phyloP scores from a whole-genome alignment of 2,888 invertebrate species.

The Microchrysa polita region DNA sequence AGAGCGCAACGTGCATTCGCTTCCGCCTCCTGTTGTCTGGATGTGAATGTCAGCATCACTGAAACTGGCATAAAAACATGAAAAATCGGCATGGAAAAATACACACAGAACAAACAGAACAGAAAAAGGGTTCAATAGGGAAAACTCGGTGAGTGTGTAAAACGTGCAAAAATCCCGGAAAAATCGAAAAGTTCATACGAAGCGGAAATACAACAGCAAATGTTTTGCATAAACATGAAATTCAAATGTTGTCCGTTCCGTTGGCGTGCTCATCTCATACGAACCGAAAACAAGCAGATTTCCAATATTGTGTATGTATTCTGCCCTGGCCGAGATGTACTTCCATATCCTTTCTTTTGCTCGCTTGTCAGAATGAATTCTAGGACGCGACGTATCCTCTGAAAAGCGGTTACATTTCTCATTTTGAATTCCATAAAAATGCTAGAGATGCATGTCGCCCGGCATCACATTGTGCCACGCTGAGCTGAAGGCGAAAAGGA shows the following conservation, averaged over 20 bases:
- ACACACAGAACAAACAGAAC: neutral
- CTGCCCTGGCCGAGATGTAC: neutral
- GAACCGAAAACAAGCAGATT: slow-evolving; percentile 7
- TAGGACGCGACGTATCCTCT: neutral
- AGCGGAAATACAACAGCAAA: slow-evolving; percentile 53
- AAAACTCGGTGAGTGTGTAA: neutral
- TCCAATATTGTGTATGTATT: slow-evolving; percentile 10
- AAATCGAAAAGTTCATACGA: slow-evolving; percentile 51
- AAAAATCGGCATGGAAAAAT: neutral
- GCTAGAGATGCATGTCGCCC: neutral
- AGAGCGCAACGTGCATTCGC: neutral
- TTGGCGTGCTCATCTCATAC: neutral
- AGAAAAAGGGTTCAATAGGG: neutral
- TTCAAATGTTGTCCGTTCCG: slow-evolving; percentile 37
- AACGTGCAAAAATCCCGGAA: slow-evolving; percentile 27
- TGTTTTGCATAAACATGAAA: slow-evolving; percentile 47
- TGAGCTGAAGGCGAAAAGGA: too few relatives aligned
- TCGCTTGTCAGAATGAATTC: neutral
- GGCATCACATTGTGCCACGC: neutral
- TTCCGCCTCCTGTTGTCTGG: neutral
- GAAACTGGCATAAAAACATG: neutral
- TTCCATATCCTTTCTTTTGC: too few relatives aligned
- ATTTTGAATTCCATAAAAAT: slow-evolving; percentile 5
- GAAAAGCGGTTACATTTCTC: slow-evolving; percentile 11
- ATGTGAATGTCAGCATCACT: neutral